Evolutionary conservation across 2,888 invertebrate genomes (phyloP).

Genomic region (Cheilosia grossa): DNA sequence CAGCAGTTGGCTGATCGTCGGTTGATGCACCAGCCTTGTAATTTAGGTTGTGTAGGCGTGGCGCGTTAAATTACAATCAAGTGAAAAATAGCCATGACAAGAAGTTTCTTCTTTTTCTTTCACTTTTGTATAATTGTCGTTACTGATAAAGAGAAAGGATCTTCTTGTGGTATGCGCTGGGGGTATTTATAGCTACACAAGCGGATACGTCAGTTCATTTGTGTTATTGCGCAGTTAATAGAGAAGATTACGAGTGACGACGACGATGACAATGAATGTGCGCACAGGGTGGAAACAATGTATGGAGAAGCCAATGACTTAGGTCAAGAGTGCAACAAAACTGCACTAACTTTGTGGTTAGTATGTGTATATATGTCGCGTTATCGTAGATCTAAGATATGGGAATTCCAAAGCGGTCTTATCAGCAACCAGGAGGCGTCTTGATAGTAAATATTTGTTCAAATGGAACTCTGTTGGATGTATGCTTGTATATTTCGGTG

Average conservation of each 20-base stretch:
- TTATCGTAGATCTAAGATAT: neutral
- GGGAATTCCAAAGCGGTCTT: neutral
- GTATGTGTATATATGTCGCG: neutral
- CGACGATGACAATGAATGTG: constrained; percentile 22
- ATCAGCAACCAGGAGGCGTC: constrained; percentile 38
- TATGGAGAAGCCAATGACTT: constrained; percentile 31
- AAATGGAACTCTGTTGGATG: neutral
- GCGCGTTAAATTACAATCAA: constrained; percentile 72
- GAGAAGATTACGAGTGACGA: constrained; percentile 62
- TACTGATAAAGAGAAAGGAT: constrained; percentile 68
- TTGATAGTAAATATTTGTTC: constrained; percentile 13
- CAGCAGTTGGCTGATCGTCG: constrained; percentile 45
- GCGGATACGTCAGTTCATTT: constrained; percentile 63
- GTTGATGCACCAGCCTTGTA: constrained; percentile 4
- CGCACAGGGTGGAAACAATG: constrained; percentile 1
- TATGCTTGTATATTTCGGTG: constrained; percentile 5
- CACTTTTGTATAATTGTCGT: constrained; percentile 44
- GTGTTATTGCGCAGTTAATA: constrained; percentile 66
- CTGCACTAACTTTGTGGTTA: constrained; percentile 20
- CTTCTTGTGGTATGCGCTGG: constrained; percentile 6
- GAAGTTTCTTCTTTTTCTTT: constrained; percentile 19
- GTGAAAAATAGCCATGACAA: constrained; percentile 67
- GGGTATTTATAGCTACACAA: constrained; percentile 63
- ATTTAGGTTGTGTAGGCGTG: constrained; percentile 70
- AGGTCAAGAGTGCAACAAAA: constrained; percentile 22